phyloP scores from a whole-genome alignment of 2,797 vertebrate genomes.

The Protonibea diacanthus region DNA sequence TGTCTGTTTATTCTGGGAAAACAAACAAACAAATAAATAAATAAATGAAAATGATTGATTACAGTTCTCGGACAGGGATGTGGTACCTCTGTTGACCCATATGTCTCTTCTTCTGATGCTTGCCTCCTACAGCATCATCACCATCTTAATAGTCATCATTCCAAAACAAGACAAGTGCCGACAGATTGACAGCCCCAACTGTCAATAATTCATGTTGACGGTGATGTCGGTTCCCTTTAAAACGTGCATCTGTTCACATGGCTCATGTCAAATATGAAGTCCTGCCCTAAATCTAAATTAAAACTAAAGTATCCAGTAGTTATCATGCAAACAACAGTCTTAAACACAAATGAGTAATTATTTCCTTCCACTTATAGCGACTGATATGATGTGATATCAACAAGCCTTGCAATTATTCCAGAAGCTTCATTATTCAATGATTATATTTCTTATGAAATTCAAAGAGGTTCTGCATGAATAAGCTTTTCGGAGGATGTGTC shows the following conservation, averaged over 20 bases:
- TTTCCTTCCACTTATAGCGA: neutral
- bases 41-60: neutral
- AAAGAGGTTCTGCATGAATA: slow-evolving; percentile 17
- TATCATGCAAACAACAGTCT: slow-evolving; percentile 1
- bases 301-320: neutral
- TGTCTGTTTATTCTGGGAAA: neutral
- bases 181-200: neutral
- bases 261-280: neutral
- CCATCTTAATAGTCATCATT: neutral
- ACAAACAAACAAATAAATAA: neutral
- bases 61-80: neutral
- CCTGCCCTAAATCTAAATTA: neutral
- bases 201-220: slow-evolving; percentile 11
- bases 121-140: neutral
- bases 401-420: neutral
- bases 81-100: neutral
- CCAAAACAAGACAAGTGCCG: slow-evolving; percentile 5
- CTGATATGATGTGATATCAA: slow-evolving; percentile 2
- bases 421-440: slow-evolving; percentile 1
- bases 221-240: neutral
- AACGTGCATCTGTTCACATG: neutral
- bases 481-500: slow-evolving; percentile 1
- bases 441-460: neutral
- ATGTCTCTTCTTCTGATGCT: neutral
- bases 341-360: neutral